Percentiles rank a stretch among this genome's conserved stretches.
Evolutionary conservation across 1,140 invertebrate species (phyloP).

Genomic region (Plutomurus gul): DNA sequence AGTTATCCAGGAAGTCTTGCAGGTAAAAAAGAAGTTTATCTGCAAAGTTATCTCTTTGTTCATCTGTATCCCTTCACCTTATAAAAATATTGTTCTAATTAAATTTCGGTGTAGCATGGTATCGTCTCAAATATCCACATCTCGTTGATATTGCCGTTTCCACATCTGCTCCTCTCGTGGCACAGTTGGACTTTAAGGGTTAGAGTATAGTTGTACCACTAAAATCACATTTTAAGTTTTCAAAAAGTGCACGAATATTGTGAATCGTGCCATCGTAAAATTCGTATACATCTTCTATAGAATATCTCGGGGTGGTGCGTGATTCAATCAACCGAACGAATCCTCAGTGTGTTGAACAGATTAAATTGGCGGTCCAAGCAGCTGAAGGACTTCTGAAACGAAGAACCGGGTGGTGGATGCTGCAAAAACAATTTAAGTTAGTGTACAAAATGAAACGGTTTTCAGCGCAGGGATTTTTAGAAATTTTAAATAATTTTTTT

Average conservation of each 20-base stretch:
- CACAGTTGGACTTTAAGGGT: slow-evolving; percentile 81
- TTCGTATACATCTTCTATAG: slow-evolving; percentile 57
- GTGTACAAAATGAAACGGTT: no score
- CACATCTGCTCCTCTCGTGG: slow-evolving; percentile 83
- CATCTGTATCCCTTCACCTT: no score
- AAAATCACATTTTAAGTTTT: background rate
- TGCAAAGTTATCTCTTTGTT: no score
- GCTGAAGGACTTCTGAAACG: slow-evolving; percentile 68
- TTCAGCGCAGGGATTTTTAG: slow-evolving; percentile 38
- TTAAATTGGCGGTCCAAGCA: slow-evolving; percentile 68
- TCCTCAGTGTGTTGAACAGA: slow-evolving; percentile 66
- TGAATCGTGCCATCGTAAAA: no score
- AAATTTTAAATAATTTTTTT: slow-evolving; percentile 17
- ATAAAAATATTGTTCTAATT: background rate
- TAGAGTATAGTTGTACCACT: slow-evolving; percentile 45
- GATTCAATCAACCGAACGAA: slow-evolving; percentile 68
- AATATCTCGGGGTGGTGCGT: slow-evolving; percentile 76
- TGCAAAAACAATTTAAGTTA: slow-evolving; percentile 75
- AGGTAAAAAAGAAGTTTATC: background rate
- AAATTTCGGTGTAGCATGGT: slow-evolving; percentile 71
- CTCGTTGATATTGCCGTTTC: slow-evolving; percentile 82
- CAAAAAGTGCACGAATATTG: background rate
- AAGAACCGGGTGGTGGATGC: slow-evolving; percentile 63
- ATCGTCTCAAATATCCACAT: slow-evolving; percentile 86
- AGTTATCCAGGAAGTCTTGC: slow-evolving; percentile 87